Evolutionary conservation across 2,888 invertebrate species (phyloP).

Genomic region (Drymonia ruficornis): DNA sequence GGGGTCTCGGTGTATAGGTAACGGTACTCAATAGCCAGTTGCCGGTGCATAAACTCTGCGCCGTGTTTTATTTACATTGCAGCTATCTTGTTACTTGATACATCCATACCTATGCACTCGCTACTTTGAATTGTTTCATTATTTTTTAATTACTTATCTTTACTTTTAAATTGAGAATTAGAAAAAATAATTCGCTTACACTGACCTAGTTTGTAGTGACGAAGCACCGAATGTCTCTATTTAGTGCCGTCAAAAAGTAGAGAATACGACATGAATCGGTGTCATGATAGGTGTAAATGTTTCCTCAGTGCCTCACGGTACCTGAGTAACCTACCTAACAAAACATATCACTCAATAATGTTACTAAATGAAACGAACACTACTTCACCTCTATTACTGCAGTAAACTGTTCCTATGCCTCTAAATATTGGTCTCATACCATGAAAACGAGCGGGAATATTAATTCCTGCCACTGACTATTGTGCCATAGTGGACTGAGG

Average conservation of each 20-base stretch:
- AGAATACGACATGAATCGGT: too few species aligned
- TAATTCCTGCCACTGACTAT: not conserved
- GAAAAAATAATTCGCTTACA: too few species aligned
- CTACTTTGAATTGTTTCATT: not conserved
- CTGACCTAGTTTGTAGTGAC: too few species aligned
- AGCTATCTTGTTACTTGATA: slow-evolving; percentile 55
- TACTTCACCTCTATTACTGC: not conserved
- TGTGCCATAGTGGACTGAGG: slow-evolving; percentile 3
- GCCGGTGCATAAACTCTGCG: slow-evolving; percentile 58
- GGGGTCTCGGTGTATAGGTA: slow-evolving; percentile 61
- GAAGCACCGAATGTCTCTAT: too few species aligned
- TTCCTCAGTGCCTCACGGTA: too few species aligned
- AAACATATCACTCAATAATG: too few species aligned
- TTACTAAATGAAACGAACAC: too few species aligned
- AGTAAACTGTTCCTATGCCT: not conserved
- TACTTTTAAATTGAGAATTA: too few species aligned
- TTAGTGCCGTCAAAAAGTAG: too few species aligned
- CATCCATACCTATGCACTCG: slow-evolving; percentile 15
- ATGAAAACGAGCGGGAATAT: not conserved
- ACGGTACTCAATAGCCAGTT: slow-evolving; percentile 66
- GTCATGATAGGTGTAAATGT: too few species aligned
- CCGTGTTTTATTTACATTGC: slow-evolving; percentile 64
- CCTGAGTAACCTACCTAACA: too few species aligned
- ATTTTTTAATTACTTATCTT: not conserved
- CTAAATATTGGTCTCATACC: not conserved